These are phyloP conservation scores for Cabera pusaria DNA, from an alignment of 2,888 invertebrate genomes.

Conservation along the genomic window DNA sequence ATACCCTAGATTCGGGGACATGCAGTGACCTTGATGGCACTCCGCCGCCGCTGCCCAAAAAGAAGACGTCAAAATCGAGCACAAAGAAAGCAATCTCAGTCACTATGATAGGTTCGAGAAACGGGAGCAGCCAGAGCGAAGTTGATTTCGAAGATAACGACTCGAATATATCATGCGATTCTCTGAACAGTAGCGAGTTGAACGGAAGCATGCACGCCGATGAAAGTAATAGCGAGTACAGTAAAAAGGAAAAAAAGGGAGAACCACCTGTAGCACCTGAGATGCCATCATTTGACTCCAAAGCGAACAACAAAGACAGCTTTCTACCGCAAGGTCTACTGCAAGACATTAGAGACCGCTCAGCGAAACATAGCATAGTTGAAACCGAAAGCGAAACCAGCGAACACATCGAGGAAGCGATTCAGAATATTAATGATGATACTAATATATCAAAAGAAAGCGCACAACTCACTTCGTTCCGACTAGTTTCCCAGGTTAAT, in stretches of 20 bases:
- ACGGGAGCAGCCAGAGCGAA: conserved; percentile 85
- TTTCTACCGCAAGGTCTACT: conserved; percentile 86
- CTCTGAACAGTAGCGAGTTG: conserved; percentile 88
- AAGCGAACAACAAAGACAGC: conserved; percentile 68
- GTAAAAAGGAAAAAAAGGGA: conserved; percentile 69
- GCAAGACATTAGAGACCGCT: conserved; percentile 87
- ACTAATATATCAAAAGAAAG: conserved; percentile 77
- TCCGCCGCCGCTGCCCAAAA: conserved; percentile 87
- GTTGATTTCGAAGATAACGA: conserved; percentile 89
- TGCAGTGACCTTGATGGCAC: conserved; percentile 92
- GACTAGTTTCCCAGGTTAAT: conserved; percentile 77
- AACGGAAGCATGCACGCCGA: conserved; percentile 78
- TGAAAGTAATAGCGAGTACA: conserved; percentile 71
- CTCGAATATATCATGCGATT: conserved; percentile 92
- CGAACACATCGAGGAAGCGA: conserved; percentile 59
- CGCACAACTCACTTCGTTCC: conserved; percentile 77
- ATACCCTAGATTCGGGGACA: conserved; percentile 92
- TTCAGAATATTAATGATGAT: conserved; percentile 75
- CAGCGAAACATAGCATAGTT: conserved; percentile 75
- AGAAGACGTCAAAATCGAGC: conserved; percentile 81
- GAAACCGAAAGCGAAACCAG: conserved; percentile 71
- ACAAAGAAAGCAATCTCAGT: conserved; percentile 81
- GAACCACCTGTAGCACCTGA: conserved; percentile 61
- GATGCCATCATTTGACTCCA: conserved; percentile 53
- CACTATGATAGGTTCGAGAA: conserved; percentile 80